Base-by-base conservation (phyloP, 2,797 vertebrate genomes). In the Choloepus didactylus region DNA sequence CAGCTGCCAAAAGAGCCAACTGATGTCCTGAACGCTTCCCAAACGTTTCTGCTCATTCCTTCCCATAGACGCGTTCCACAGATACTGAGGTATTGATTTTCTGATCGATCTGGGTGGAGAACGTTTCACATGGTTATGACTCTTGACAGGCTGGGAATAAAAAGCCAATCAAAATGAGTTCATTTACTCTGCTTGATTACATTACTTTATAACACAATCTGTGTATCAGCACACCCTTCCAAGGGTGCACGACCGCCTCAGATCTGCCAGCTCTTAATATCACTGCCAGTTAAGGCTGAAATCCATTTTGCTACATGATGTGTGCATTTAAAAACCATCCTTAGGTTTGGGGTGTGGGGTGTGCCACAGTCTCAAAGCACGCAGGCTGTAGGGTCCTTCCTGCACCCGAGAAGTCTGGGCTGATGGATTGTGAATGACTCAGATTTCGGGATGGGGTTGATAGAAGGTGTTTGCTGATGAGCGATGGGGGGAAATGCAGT, bases 91-190 rank as follows among this genome's bases (percentile, higher is more conserved):
- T 90, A 94, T 96, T 76, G 95, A 93, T 96, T 94, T 96, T 83
- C 84, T 93, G 51, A 95, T 95, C 76, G 95, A 97, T 96, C 29
- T 27, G 94, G 88, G 94, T 25, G 62, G 96, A 91, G 95, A 89
- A 93, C 23, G 66, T 95, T 86, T 96, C 95, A 70, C 72, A 91
- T 83, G 82, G 91, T 91, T 93, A 95, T 70, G 96, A 92, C 85
- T 94, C 90, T 51, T 93, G 97, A 97, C 96, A 95, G 92, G 93
- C 81, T 14, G 89, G 77, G 92, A 81, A 94, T 97, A 89, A 97
- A 87, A 95, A 96, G 95, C 97, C 72, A 3, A 85, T 95, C 86
- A 64, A 91, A 95, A 95, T 82, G 96, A 92, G 91, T 95, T 96
- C 96, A 95, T 93, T 96, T 56, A 96, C 95, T 95, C 87, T 92